These are phyloP conservation scores for Corythaixoides concolor DNA, from an alignment of 2,113 vertebrate species.

Conservation along the genomic window DNA sequence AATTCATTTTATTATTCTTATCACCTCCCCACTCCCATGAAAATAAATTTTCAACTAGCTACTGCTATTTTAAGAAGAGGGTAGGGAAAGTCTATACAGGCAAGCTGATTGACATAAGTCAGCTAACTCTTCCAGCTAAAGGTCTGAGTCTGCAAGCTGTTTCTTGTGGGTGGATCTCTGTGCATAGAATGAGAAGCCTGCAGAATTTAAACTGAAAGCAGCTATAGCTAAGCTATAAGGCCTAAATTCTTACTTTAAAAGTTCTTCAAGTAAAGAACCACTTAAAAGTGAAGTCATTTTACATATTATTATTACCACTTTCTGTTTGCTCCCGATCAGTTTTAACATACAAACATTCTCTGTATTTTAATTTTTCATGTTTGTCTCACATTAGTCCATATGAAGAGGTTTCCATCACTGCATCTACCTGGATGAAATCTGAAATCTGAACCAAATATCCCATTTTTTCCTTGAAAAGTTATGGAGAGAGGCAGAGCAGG, in stretches of 20 bases:
- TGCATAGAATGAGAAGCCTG: neutral
- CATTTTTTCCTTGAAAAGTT: neutral
- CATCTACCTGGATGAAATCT: neutral
- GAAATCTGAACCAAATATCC: neutral
- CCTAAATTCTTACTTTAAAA: neutral
- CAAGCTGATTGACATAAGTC: slow-evolving; percentile 47
- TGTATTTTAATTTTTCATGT: neutral
- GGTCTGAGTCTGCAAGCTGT: slow-evolving; percentile 65
- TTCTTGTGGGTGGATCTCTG: slow-evolving; percentile 51
- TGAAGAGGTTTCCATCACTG: neutral
- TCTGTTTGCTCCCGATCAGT: neutral
- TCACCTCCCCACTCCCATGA: neutral
- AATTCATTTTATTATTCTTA: slow-evolving; percentile 40
- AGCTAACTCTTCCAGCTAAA: slow-evolving; percentile 25
- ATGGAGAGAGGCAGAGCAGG: neutral
- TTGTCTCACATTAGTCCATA: neutral
- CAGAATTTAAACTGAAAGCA: slow-evolving; percentile 6
- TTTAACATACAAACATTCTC: neutral
- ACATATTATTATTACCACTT: neutral
- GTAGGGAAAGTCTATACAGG: neutral
- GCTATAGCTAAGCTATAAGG: neutral
- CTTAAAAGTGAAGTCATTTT: neutral
- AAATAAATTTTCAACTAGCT: slow-evolving; percentile 29
- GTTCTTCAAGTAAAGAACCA: neutral
- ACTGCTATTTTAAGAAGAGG: slow-evolving; percentile 33